Base-by-base conservation (phyloP, 2,797 vertebrate genomes). In the Acrossocheilus fasciatus region DNA sequence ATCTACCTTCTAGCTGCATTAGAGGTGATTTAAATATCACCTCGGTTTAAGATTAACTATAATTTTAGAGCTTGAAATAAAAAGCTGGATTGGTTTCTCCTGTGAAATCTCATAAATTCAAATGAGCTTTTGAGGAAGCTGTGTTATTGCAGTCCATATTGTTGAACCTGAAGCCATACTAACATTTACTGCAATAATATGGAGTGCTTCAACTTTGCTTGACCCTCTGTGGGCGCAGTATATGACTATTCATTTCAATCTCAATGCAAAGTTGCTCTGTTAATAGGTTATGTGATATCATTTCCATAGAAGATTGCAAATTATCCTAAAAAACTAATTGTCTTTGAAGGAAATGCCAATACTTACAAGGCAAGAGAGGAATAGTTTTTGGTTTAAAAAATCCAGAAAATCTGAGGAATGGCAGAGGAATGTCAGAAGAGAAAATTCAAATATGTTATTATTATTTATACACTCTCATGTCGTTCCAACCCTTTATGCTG, bases 61-160 rank as follows among this genome's bases (percentile, higher is more conserved):
- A 15, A 81, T 76, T 89, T 89, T 89, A 84, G 77, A 54, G 20
- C 41, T 18, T 14, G 43, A 75, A 57, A 87, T 87, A 84, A 81
- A 11, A 84, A 70, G 43, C 50, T 69, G 47, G 52, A 50, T 77
- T 77, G 70, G 20, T 50, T 86, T 68, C 6, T 15, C 26, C 59
- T 80, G 66, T 41, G 52, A 87, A 66, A 83, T 87, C 39, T 83
- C 74, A 77, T 79, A 78, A 47, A 79, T 79, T 45, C 36, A 84
- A 78, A 79, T 59, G 39, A 85, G 83, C 6, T 41, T 70, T 79
- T 39, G 36, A 15, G 6, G 36, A 77, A 76, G 66, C 47, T 77
- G 39, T 73, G 66, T 26, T 89, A 70, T 84, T 87, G 39, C 68
- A 45, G n/a, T 81, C 20, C 30, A 34, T 9, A 69, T 47, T 54